A percentile compares a stretch with the other conserved stretches of the same genome.
These are phyloP conservation scores for Strigops habroptila DNA, from an alignment of 2,113 vertebrate species.

Conservation along the genomic window DNA sequence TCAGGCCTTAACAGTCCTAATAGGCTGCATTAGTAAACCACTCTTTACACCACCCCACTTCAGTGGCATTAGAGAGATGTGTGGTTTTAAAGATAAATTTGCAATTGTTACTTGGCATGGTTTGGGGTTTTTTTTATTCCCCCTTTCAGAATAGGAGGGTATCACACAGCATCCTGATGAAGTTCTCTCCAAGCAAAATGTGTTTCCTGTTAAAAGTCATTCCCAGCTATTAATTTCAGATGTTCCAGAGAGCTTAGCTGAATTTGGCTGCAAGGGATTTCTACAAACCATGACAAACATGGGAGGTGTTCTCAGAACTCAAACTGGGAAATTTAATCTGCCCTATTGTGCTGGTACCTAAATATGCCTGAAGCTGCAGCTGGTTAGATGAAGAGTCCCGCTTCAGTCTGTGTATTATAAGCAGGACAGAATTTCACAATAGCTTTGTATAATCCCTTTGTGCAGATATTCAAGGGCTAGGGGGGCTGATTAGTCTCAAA, in stretches of 20 bases:
- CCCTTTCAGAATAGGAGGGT: background rate
- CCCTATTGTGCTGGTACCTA: background rate
- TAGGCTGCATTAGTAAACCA: background rate
- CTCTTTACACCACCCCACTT: background rate
- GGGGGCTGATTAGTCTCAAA: slow-evolving; percentile 13
- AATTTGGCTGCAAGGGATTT: slow-evolving; percentile 9
- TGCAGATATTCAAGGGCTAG: slow-evolving; percentile 10
- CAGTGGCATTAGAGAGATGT: background rate
- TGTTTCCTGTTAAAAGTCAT: background rate
- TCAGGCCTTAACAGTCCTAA: background rate
- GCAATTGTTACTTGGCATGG: background rate
- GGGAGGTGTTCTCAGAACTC: background rate
- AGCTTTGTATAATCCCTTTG: slow-evolving; percentile 44
- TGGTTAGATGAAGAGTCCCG: background rate
- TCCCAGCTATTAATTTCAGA: background rate
- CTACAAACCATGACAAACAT: background rate
- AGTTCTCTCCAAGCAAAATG: background rate
- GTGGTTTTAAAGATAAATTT: background rate
- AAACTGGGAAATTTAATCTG: background rate
- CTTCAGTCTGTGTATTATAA: background rate
- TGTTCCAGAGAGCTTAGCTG: background rate
- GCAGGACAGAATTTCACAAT: slow-evolving; percentile 13
- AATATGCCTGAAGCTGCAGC: background rate
- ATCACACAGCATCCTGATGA: background rate
- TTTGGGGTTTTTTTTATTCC: background rate